A percentile compares a stretch with the other conserved stretches of the same genome.
Evolutionary conservation across 2,888 invertebrate species (phyloP).

Genomic region (Synanthedon vespiformis): DNA sequence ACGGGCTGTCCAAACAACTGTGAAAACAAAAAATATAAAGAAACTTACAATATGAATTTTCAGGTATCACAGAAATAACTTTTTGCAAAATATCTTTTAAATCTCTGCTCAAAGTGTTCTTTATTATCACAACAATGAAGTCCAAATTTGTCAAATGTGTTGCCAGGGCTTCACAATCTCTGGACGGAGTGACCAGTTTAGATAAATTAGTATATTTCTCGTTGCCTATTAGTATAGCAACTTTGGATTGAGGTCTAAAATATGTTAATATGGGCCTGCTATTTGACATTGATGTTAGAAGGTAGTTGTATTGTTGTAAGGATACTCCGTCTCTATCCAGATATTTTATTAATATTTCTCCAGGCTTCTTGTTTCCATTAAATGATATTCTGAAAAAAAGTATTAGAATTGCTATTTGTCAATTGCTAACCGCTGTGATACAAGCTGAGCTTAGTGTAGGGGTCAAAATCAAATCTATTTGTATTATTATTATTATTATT

Average conservation of each 20-base stretch:
- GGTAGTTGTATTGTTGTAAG: slow-evolving; percentile 25
- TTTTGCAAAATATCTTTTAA: slow-evolving; percentile 30
- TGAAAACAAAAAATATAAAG: background rate
- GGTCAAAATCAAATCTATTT: too few species aligned
- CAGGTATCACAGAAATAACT: slow-evolving; percentile 34
- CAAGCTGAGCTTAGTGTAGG: too few species aligned
- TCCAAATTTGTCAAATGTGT: slow-evolving; percentile 38
- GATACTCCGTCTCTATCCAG: slow-evolving; percentile 42
- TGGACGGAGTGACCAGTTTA: slow-evolving; percentile 48
- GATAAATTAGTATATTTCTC: slow-evolving; percentile 47
- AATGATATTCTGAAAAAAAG: slow-evolving; percentile 31
- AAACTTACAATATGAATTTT: slow-evolving; percentile 58
- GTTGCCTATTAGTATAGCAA: slow-evolving; percentile 58
- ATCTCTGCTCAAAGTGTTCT: slow-evolving; percentile 29
- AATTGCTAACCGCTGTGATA: too few species aligned
- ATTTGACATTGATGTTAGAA: slow-evolving; percentile 21
- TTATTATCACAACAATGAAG: slow-evolving; percentile 43
- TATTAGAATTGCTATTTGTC: too few species aligned
- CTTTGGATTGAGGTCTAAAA: slow-evolving; percentile 44
- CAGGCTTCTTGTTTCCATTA: slow-evolving; percentile 27
- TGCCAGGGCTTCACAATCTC: slow-evolving; percentile 50
- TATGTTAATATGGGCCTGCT: slow-evolving; percentile 33
- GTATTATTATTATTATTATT: too few species aligned
- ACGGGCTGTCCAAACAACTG: too few species aligned
- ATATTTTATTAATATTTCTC: slow-evolving; percentile 40